These are phyloP conservation scores for Calameuta filiformis DNA, from an alignment of 2,888 invertebrate genomes.

Conservation along the genomic window DNA sequence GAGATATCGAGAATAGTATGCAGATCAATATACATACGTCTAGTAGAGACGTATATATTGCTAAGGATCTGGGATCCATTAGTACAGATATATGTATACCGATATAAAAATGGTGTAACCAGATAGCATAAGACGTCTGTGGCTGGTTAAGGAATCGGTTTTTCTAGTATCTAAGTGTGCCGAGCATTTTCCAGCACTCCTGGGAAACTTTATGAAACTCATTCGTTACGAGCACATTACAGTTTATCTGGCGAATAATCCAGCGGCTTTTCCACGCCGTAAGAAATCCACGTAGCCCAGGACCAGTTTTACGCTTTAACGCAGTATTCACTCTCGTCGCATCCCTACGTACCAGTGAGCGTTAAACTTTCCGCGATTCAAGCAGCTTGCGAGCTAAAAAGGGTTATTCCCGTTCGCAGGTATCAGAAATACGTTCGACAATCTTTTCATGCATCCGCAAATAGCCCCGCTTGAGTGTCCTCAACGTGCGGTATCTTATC, in stretches of 20 bases:
- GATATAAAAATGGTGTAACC: background rate
- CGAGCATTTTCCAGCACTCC: background rate
- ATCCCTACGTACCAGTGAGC: background rate
- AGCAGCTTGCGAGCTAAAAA: background rate
- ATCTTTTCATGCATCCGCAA: background rate
- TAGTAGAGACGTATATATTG: background rate
- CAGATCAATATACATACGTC: background rate
- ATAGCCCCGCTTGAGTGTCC: background rate
- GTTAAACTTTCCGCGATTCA: background rate
- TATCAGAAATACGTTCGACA: background rate
- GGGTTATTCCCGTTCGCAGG: background rate
- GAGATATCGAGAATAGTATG: background rate
- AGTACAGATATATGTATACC: background rate
- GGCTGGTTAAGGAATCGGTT: background rate
- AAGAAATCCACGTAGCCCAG: background rate
- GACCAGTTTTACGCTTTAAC: background rate
- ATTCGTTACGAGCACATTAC: background rate
- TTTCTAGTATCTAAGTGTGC: background rate
- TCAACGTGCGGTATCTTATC: slow-evolving; percentile 8
- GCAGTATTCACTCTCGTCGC: background rate
- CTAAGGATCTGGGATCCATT: background rate
- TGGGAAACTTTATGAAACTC: background rate
- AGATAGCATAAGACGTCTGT: background rate
- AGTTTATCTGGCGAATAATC: background rate
- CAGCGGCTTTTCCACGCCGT: background rate